These are phyloP conservation scores for Todiramphus chloris DNA, from an alignment of 2,113 vertebrate genomes.

Conservation along the genomic window DNA sequence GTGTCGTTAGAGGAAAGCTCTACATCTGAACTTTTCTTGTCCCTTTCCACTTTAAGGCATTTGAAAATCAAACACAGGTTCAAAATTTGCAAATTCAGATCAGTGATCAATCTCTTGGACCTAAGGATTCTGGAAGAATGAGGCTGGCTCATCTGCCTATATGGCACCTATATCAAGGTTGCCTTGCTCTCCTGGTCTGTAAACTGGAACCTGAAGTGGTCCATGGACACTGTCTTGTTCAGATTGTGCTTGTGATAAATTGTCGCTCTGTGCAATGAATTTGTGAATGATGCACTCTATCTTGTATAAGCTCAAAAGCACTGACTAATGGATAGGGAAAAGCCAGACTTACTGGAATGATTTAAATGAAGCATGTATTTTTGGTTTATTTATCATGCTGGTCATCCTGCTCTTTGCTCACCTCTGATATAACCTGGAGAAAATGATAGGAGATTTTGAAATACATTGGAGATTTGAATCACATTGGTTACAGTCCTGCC, in stretches of 20 bases:
- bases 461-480: not conserved
- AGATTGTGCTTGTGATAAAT: not conserved
- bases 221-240: not conserved
- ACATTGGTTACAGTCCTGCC: not conserved
- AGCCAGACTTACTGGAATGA: not conserved
- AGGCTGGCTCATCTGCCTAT: not conserved
- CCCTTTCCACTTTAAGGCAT: not conserved
- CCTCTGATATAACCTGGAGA: not conserved
- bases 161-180: not conserved
- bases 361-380: not conserved
- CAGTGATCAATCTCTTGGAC: not conserved
- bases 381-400: not conserved
- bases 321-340: not conserved
- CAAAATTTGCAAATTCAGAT: not conserved
- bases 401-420: not conserved
- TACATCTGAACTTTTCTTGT: not conserved
- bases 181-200: not conserved
- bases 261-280: fast-evolving
- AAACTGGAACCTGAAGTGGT: not conserved
- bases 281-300: not conserved
- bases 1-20: not conserved
- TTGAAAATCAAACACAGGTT: not conserved
- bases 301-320: not conserved
- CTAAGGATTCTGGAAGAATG: not conserved
- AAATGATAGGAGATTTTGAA: not conserved